Conservation (phyloP, 2,888 invertebrate genomes). For the Caenorhabditis doughertyi region DNA sequence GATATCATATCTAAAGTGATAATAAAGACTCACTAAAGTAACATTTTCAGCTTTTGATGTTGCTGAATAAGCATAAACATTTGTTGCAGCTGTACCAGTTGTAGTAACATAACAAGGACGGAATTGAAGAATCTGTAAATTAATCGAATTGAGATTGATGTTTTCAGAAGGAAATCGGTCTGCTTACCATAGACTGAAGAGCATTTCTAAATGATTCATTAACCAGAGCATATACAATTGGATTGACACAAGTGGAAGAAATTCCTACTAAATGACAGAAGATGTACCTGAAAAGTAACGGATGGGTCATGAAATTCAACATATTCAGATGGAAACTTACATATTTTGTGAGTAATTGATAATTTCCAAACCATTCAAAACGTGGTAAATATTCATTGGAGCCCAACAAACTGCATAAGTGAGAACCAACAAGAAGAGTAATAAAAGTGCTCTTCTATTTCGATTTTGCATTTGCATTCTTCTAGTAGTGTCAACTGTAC, state of each 20-base stretch:
- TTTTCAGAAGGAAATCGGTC: background rate
- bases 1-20: background rate
- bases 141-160: background rate
- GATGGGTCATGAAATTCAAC: background rate
- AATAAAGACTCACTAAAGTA: slow-evolving; percentile 40
- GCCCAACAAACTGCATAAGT: slow-evolving; percentile 94
- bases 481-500: slow-evolving; percentile 69
- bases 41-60: slow-evolving; percentile 58
- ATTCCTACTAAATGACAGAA: slow-evolving; percentile 89
- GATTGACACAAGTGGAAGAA: slow-evolving; percentile 94
- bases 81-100: slow-evolving; percentile 51
- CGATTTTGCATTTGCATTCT: slow-evolving; percentile 71
- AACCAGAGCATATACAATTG: slow-evolving; percentile 93
- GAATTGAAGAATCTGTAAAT: slow-evolving; percentile 62
- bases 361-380: slow-evolving; percentile 77
- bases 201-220: slow-evolving; percentile 90
- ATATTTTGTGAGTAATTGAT: slow-evolving; percentile 80
- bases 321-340: slow-evolving; percentile 56
- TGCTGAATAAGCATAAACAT: slow-evolving; percentile 57
- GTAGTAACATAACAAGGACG: slow-evolving; percentile 65
- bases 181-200: slow-evolving; percentile 65
- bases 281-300: slow-evolving; percentile 83
- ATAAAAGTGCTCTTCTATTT: slow-evolving; percentile 88
- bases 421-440: slow-evolving; percentile 90
- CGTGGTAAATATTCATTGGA: slow-evolving; percentile 91